Base-by-base conservation (phyloP, 2,888 invertebrate species). In the Cataglyphis albicans region DNA sequence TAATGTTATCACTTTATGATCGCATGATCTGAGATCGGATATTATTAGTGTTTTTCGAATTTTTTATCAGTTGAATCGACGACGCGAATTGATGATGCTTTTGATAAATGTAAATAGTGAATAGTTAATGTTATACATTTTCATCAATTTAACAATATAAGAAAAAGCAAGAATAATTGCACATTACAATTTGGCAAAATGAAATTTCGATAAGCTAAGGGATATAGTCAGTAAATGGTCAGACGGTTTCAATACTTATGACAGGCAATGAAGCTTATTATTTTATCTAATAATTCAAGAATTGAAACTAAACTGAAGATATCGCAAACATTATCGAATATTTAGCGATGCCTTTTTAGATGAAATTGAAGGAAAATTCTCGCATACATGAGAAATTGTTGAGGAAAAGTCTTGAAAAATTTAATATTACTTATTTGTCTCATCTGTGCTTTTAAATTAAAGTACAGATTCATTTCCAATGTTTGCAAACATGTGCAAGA, bases 181-280 rank as follows among this genome's bases (percentile, higher is more conserved):
- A 12, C 12, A 44, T 61, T 74, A 12, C 1, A 32, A 48, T 59
- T 68, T 18, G 3, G 12, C 32, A 35, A 7, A 3, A 57, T 48
- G 32, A 80, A 70, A 29, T 48, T 68, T 68, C 44, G 41, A 44
- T n/a, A 48, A 59, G 18, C 44, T 21, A 80, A 44, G 76, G 38
- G 38, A 76, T 76, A 76, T 18, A 68, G 76, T 76, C 76, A 55
- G 52, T 68, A 68, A 38, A 68, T 68, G 70, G 76, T 68, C 76
- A 76, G 76, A 76, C 76, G 35, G 15, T 38, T 25, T 55, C 52
- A 25, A 65, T 35, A 10, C 64, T 32, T 32, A 32, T 32, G 44
- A 73, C n/a, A 52, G 0, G n/a, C 48, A 2, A 61, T 61, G 4
- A 59, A 59, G 61, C 3, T 41, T 18, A 59, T 25, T 41, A 25